phyloP scores from a whole-genome alignment of 2,113 vertebrate species.

The Edolisoma coerulescens region DNA sequence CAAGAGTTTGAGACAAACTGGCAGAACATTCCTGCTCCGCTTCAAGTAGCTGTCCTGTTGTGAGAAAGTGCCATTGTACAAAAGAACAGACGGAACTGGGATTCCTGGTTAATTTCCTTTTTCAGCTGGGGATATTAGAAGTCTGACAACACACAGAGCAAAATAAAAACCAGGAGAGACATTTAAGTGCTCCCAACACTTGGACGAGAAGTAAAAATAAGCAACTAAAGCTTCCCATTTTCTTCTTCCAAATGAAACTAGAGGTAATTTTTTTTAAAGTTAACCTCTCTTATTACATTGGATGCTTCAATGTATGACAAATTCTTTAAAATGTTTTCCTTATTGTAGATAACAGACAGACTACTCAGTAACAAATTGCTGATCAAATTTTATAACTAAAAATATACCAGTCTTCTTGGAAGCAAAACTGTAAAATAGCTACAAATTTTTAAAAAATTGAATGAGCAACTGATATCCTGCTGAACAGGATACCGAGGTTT shows the following conservation, averaged over 20 bases:
- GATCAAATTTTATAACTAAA: neutral
- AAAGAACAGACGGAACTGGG: neutral
- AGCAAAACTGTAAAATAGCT: neutral
- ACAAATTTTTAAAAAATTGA: neutral
- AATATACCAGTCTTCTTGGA: neutral
- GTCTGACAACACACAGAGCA: neutral
- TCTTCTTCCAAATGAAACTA: neutral
- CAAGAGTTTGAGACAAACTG: constrained; percentile 11
- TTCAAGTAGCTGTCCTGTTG: constrained; percentile 37
- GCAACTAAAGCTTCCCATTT: neutral
- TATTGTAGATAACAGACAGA: neutral
- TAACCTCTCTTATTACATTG: neutral
- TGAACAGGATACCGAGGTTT: neutral
- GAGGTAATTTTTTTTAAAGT: neutral
- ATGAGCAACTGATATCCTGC: neutral
- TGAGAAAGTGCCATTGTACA: neutral
- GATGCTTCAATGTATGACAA: neutral
- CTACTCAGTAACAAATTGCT: neutral
- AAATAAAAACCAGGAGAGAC: neutral
- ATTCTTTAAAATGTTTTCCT: neutral
- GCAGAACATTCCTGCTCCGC: neutral
- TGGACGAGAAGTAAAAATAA: neutral
- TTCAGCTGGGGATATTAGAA: neutral
- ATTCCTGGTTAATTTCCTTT: neutral
- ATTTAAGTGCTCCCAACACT: neutral